Percentiles rank a stretch among this genome's conserved stretches.
phyloP scores from a whole-genome alignment of 2,888 invertebrate genomes.

The Eutolmus rufibarbis region DNA sequence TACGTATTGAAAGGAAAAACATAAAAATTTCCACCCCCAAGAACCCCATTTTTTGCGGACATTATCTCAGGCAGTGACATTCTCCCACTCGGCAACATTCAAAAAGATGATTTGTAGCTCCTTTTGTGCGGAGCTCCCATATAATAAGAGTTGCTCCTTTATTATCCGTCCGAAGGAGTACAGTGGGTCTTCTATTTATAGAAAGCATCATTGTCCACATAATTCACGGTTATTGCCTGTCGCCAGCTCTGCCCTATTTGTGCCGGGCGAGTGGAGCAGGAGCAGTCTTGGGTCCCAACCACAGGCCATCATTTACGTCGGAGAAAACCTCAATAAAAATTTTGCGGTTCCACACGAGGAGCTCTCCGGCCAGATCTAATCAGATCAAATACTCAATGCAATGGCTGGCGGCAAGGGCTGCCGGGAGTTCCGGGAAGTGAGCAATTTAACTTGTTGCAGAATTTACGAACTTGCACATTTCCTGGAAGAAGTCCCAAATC shows the following conservation, averaged over 20 bases:
- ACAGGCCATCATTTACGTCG: not conserved
- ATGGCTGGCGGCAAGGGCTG: not conserved
- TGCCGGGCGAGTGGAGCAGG: not conserved
- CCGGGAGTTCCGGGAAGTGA: not conserved
- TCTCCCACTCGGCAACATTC: slow-evolving; percentile 17
- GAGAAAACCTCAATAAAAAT: not conserved
- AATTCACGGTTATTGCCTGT: slow-evolving; percentile 30
- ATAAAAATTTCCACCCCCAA: slow-evolving; percentile 19
- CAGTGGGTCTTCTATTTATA: slow-evolving; percentile 11
- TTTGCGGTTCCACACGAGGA: not conserved
- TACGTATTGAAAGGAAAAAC: slow-evolving; percentile 8
- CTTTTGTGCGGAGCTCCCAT: not conserved
- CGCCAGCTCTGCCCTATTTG: slow-evolving; percentile 10
- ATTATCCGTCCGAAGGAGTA: slow-evolving; percentile 22
- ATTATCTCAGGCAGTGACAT: slow-evolving; percentile 25
- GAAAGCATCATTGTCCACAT: slow-evolving; percentile 28
- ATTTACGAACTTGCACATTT: not conserved
- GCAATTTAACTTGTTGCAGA: not conserved
- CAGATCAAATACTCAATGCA: slow-evolving; percentile 8
- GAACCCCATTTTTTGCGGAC: slow-evolving; percentile 4
- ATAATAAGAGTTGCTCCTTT: slow-evolving; percentile 37
- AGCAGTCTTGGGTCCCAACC: not conserved
- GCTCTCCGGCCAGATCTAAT: not conserved
- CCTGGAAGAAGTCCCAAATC: not conserved
- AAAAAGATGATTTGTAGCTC: slow-evolving; percentile 32